Evolutionary conservation across 2,113 vertebrate genomes (phyloP).

Genomic region (Aepyceros melampus): DNA sequence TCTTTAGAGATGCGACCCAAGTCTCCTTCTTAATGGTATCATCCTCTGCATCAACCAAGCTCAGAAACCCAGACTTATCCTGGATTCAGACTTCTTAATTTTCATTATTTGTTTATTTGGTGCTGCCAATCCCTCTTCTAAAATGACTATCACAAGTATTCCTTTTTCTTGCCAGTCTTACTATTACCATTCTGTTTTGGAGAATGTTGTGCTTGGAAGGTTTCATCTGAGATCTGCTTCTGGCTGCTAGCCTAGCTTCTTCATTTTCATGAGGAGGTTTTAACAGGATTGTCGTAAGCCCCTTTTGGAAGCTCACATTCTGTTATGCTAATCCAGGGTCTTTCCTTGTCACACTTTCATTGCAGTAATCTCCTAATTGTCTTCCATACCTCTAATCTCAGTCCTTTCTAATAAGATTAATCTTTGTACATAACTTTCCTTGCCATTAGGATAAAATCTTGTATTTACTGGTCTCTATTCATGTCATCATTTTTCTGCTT

Average conservation of each 20-base stretch:
- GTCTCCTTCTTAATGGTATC: background rate
- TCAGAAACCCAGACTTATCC: background rate
- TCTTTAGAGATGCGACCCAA: background rate
- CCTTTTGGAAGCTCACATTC: background rate
- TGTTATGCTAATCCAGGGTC: background rate
- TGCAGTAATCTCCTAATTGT: background rate
- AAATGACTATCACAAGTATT: background rate
- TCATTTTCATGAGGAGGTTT: background rate
- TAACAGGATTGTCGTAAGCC: background rate
- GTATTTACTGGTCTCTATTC: background rate
- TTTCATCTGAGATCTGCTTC: background rate
- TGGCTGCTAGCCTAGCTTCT: background rate
- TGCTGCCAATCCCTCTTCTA: background rate
- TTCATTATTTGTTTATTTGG: background rate
- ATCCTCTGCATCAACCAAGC: background rate
- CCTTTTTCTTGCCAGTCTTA: background rate
- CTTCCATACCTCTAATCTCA: background rate
- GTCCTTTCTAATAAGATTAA: background rate
- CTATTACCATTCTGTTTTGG: background rate
- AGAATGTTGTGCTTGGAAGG: background rate
- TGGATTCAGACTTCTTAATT: background rate
- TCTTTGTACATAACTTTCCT: background rate
- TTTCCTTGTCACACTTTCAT: background rate
- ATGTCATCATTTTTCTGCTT: background rate
- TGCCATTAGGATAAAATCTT: background rate